Evolutionary conservation across 2,888 invertebrate genomes (phyloP), one percentile per base, ranked within the genome.

Genomic region (Deroplatys truncata): DNA sequence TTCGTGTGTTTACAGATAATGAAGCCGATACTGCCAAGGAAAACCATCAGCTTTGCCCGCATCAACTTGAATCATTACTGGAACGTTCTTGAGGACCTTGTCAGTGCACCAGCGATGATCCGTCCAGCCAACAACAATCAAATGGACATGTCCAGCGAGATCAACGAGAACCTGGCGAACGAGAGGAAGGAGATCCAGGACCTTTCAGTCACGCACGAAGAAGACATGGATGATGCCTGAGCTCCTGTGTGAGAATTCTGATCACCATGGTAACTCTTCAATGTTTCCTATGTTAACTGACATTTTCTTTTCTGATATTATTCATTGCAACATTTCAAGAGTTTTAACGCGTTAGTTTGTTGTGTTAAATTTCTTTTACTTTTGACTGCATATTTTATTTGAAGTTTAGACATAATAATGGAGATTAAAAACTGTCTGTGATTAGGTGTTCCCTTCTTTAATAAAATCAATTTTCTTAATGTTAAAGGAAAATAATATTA

Each of bases 11-110:
- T 95, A 92, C 94, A 96, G 95, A 94, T 94, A 92, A 93, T 94
- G 90, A 95, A 95, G 92, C 95, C 95, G 84, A 94, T 94, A 92
- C 94, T 96, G 90, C 94, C 95, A 25, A 93, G 95, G 91, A 94
- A 94, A 92, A 94, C 96, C 92, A 93, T 95, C 86, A 93, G 93
- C 91, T 94, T 95, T 72, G 94, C 95, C 92, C 94, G 95, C 91
- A 94, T 96, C 92, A 96, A 96, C 93, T 94, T 96, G 91, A 96
- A 96, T 93, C 94, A 94, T 93, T 95, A 95, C 93, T 96, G 96
- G 96, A 94, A 95, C 91, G 95, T 95, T 92, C 95, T 96, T 91
- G 96, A 95, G 92, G 94, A 94, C 91, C 93, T 95, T 91, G 94
- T 95, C 72, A 92, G 93, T 90, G 92, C 94, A 90, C 91, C 94